Evolutionary conservation across 2,888 invertebrate species (phyloP).

Genomic region (Listrodromus nycthemerus): DNA sequence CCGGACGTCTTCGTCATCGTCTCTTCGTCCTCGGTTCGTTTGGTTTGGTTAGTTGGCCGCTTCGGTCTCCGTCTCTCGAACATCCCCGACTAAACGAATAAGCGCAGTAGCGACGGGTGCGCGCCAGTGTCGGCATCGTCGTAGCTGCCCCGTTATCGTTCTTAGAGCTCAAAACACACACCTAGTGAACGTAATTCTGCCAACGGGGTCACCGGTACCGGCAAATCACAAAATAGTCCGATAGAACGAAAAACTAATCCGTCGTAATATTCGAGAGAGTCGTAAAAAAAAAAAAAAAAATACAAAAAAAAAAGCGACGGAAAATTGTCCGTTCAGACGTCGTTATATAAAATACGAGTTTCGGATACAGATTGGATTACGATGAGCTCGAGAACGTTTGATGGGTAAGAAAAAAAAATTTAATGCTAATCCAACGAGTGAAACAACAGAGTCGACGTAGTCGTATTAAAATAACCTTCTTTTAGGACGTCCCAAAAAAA

Average conservation of each 20-base stretch:
- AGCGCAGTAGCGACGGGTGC: conserved; percentile 79
- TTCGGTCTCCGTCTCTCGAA: conserved; percentile 28
- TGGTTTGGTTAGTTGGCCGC: conserved; percentile 31
- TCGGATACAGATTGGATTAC: conserved; percentile 51
- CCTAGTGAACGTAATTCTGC: conserved; percentile 19
- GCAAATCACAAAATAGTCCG: conserved; percentile 5
- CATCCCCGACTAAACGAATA: conserved; percentile 30
- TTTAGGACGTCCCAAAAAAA: neutral
- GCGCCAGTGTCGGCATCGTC: conserved; percentile 80
- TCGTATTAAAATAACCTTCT: neutral
- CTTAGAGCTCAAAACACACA: conserved; percentile 34
- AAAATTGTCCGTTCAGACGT: neutral
- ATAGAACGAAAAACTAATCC: neutral
- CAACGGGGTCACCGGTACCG: conserved; percentile 42
- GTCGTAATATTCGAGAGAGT: neutral
- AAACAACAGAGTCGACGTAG: neutral
- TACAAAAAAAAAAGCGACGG: neutral
- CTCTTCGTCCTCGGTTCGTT: conserved; percentile 29
- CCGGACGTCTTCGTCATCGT: conserved; percentile 31
- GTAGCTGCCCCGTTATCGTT: conserved; percentile 57
- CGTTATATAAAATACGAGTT: conserved; percentile 23
- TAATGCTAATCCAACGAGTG: neutral
- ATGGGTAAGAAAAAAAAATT: conserved; percentile 56
- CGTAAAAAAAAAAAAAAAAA: neutral
- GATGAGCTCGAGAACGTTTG: conserved; percentile 65